Evolutionary conservation across 2,113 vertebrate species (phyloP), one percentile per base, ranked within the genome.

Genomic region (Eonycteris spelaea): DNA sequence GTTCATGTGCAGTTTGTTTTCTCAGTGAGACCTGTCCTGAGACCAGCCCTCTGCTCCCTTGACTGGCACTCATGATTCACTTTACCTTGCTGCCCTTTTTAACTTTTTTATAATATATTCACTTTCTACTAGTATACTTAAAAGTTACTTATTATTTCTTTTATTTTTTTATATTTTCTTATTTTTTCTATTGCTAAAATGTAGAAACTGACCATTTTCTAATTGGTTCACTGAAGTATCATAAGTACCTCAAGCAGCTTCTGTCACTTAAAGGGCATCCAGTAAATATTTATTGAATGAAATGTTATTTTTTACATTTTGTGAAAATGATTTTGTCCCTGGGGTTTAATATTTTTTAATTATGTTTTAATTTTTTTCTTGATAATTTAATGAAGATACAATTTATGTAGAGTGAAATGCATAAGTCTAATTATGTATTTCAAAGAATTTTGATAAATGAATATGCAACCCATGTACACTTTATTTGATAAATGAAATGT

Each of bases 11-110:
- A 45, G 38, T 84, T 65, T n/a, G 7, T 53, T 67, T 86, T 55
- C 77, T 88, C 21, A 48, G 0, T 21, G 35, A 40, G 22, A 68
- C 8, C 8, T 33, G 4, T 19, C 14, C 38, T 43, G 28, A 67
- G 2, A 35, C 40, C 3, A 8, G 3, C 3, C 24, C 2, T 33
- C 4, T 59, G 1, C 6, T 48, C 4, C 22, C 19, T 6, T 13
- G 8, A 19, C 8, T 1, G 2, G 26, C 22, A 18, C n/a, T 22
- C 8, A 13, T 5, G 8, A 30, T 21, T 67, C 21, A 67, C 3
- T 70, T 11, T 67, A 43, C 19, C n/a, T 59, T 40, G 0, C 45
- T 55, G 3, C 3, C 13, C 15, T 28, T 28, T 75, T 79, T 51
- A 16, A n/a, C 24, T 75, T 45, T 45, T 33, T 7, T 22, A 12